phyloP scores from a whole-genome alignment of 2,888 invertebrate species.

The Tenthredo distinguenda region DNA sequence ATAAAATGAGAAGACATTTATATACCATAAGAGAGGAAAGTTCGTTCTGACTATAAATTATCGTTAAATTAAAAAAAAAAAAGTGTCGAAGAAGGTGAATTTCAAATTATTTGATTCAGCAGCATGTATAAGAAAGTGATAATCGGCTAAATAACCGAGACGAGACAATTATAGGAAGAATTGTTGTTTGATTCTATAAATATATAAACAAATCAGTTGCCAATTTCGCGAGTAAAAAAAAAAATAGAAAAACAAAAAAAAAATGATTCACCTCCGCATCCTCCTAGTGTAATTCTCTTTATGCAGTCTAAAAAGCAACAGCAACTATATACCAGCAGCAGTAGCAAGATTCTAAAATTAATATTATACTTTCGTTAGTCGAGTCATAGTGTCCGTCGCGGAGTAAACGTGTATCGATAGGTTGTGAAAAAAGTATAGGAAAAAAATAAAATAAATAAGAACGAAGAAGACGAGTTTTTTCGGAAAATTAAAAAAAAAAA shows the following conservation, averaged over 20 bases:
- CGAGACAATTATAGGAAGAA: neutral
- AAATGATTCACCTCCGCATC: neutral
- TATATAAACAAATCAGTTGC: neutral
- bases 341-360: neutral
- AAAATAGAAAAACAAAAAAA: neutral
- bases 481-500: too few species aligned
- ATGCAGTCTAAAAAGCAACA: neutral
- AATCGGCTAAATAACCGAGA: neutral
- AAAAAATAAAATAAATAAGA: neutral
- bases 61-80: too few species aligned
- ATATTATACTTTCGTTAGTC: neutral
- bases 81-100: too few species aligned
- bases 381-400: neutral
- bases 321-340: neutral
- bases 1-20: too few species aligned
- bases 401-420: neutral
- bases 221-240: neutral
- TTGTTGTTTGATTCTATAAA: neutral
- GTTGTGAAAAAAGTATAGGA: neutral
- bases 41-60: too few species aligned
- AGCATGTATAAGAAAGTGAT: too few species aligned
- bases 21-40: too few species aligned
- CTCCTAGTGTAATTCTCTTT: neutral
- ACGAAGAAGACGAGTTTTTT: too few species aligned
- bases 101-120: too few species aligned